Percentiles rank a stretch among this genome's conserved stretches.
phyloP scores from a whole-genome alignment of 1,140 invertebrate genomes.

The Philopotamus ludificatus region DNA sequence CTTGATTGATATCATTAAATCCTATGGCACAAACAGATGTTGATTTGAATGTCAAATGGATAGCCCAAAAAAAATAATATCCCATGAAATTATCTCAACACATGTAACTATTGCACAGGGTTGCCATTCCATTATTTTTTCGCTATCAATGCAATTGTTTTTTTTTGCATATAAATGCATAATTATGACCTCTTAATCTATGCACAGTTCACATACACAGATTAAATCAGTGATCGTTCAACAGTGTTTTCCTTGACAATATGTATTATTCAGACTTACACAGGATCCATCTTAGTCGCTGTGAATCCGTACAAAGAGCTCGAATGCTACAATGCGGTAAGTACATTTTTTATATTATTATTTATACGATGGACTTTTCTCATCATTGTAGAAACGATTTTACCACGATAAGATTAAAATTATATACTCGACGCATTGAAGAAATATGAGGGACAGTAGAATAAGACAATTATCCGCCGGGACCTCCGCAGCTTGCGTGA shows the following conservation, averaged over 20 bases:
- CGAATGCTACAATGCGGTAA: conserved; percentile 88
- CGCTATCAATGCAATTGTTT: too few relatives aligned
- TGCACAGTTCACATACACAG: too few relatives aligned
- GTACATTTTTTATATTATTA: conserved; percentile 45
- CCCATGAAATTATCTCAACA: too few relatives aligned
- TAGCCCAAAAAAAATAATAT: too few relatives aligned
- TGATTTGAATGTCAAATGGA: too few relatives aligned
- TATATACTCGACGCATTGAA: neutral
- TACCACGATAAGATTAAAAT: neutral
- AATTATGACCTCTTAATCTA: too few relatives aligned
- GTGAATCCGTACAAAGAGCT: conserved; percentile 95
- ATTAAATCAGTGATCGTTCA: too few relatives aligned
- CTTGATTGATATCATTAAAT: too few relatives aligned
- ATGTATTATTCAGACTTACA: conserved; percentile 75
- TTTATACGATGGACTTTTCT: neutral
- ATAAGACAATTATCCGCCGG: neutral
- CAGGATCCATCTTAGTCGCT: conserved; percentile 91
- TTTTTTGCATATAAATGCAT: too few relatives aligned
- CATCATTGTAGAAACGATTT: neutral
- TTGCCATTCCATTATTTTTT: too few relatives aligned
- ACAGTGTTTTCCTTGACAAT: conserved; percentile 65
- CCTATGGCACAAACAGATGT: too few relatives aligned
- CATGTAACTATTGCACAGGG: too few relatives aligned
- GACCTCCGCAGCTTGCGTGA: neutral
- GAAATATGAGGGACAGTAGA: neutral